Evolutionary conservation across 1,140 invertebrate genomes (phyloP).

Genomic region (Lethrus apterus): DNA sequence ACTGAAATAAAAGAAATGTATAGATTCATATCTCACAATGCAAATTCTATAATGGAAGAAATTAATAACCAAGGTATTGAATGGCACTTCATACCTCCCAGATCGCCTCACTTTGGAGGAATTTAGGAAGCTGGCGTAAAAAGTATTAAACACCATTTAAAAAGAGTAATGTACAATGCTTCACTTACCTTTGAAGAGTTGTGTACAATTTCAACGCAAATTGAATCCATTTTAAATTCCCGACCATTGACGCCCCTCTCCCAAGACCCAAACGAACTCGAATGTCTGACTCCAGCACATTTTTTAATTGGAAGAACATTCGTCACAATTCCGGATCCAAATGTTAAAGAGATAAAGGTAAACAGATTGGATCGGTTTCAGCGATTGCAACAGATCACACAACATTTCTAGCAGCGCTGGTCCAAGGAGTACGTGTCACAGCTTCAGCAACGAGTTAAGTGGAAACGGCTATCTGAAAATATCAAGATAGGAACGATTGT

Average conservation of each 20-base stretch:
- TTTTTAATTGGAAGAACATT: conserved; percentile 34
- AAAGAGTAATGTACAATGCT: conserved; percentile 17
- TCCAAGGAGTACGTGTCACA: conserved; percentile 19
- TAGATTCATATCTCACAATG: not conserved
- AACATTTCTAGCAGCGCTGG: conserved; percentile 29
- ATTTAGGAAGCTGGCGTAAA: conserved; percentile 30
- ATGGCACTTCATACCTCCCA: no score
- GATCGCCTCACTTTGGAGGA: conserved; percentile 38
- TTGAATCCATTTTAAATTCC: conserved; percentile 28
- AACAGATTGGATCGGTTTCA: conserved; percentile 24
- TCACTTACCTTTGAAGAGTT: conserved; percentile 28
- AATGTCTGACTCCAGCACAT: conserved; percentile 31
- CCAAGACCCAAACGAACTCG: conserved; percentile 23
- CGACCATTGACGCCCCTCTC: conserved; percentile 28
- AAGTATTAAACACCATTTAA: conserved; percentile 3
- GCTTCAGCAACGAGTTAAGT: conserved; percentile 15
- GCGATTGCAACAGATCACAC: conserved; percentile 15
- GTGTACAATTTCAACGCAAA: conserved; percentile 20
- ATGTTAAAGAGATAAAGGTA: conserved; percentile 17
- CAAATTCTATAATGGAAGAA: not conserved
- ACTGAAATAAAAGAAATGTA: not conserved
- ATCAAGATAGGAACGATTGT: no score
- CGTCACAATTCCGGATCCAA: conserved; percentile 17
- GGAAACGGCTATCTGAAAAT: no score
- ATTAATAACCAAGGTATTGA: no score